Evolutionary conservation across 2,888 invertebrate genomes (phyloP).

Genomic region (Malachius bipustulatus): DNA sequence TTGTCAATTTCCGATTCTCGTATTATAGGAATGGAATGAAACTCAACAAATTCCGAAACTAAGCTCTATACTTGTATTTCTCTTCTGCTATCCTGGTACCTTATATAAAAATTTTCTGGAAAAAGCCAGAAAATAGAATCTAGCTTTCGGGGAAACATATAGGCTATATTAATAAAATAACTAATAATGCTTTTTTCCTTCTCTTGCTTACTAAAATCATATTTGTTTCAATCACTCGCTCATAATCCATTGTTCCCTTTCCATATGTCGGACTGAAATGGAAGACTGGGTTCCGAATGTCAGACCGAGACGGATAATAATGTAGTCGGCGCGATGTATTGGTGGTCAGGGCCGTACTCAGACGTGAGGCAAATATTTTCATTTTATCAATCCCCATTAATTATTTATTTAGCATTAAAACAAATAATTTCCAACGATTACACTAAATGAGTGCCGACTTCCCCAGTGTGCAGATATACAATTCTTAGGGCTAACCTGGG

Average conservation of each 20-base stretch:
- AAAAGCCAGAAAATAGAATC: constrained; percentile 43
- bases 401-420: no score
- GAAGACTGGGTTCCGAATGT: no score
- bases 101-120: constrained; percentile 48
- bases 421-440: no score
- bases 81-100: constrained; percentile 40
- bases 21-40: constrained; percentile 2
- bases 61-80: constrained; percentile 19
- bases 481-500: no score
- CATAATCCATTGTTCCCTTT: neutral
- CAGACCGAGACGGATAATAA: constrained; percentile 1
- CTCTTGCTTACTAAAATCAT: neutral
- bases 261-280: no score
- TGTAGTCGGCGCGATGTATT: no score
- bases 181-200: constrained; percentile 26
- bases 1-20: neutral
- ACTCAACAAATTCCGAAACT: constrained; percentile 15
- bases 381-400: no score
- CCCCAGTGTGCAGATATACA: no score
- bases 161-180: constrained; percentile 35
- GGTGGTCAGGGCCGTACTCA: no score
- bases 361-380: no score
- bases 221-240: neutral
- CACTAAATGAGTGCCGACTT: no score
- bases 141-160: constrained; percentile 38